Evolutionary conservation across 2,888 invertebrate genomes (phyloP), one percentile per base, ranked within the genome.

Genomic region (Mesorhabditis spiculigera): DNA sequence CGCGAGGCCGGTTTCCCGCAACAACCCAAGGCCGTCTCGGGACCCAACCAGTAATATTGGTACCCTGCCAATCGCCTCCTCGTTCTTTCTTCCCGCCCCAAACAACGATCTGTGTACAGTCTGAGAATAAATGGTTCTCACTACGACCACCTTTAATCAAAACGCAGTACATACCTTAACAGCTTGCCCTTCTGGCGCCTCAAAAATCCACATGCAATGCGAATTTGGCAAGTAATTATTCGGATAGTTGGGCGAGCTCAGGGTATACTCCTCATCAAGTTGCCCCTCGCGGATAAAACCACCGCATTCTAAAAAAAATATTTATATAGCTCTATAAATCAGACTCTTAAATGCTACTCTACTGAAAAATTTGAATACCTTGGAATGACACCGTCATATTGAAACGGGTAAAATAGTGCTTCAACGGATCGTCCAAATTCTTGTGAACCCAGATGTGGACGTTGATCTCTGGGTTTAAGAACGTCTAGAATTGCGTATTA

Each of bases 111-210:
- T 43, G 41, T 42, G 65, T 65, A 50, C 58, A 13, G n/a, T 50
- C 10, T 50, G n/a, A 10, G 10, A 50, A 50, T 50, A 50, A 50
- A 50, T n/a, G n/a, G n/a, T 13, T 50, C 10, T 13, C 8, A 50
- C 58, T 10, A 50, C n/a, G 58, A 50, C 8, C 8, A 13, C 0
- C 58, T 50, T 50, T 13, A 50, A 10, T 10, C 58, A 50, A 50
- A 50, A 50, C 58, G n/a, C 8, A 63, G 10, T 68, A 43, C 66
- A 45, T 13, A 82, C 83, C 79, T 77, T 65, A 5, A 84, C 75
- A 68, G 81, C 72, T 70, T 75, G 72, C 28, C 83, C 83, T 64
- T 80, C 82, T 5, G 84, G 83, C 5, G 84, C 84, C 58, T 71
- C 68, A 6, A 84, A 71, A 65, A 76, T 44, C 84, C 84, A 84